Conservation (phyloP, 2,113 vertebrate species). For the Chitala chitala region DNA sequence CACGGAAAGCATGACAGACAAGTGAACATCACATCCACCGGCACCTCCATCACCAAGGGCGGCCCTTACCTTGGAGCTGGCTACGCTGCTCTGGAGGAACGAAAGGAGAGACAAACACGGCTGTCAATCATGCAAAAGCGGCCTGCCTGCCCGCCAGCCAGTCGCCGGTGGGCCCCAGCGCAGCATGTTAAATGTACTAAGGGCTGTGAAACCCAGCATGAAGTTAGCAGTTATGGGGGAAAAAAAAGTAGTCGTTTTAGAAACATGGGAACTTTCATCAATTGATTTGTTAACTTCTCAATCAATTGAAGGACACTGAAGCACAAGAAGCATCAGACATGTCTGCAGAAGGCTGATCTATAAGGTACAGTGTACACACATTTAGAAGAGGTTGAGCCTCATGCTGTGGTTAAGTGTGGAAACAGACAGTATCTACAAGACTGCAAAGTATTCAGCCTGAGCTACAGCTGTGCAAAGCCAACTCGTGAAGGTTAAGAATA, state of each 20-base stretch:
- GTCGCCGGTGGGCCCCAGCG: too few relatives aligned
- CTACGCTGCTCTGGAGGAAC: conserved; percentile 61
- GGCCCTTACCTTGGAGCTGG: conserved; percentile 65
- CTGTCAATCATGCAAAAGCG: conserved; percentile 70
- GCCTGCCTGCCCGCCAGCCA: conserved; percentile 25
- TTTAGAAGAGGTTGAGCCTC: not conserved
- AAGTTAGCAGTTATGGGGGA: not conserved
- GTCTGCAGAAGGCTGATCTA: not conserved
- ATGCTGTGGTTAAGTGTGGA: not conserved
- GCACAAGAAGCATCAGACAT: not conserved
- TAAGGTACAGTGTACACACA: not conserved
- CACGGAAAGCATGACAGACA: not conserved
- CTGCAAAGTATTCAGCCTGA: not conserved
- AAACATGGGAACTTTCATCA: not conserved
- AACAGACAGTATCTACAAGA: not conserved
- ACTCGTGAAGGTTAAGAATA: too few relatives aligned
- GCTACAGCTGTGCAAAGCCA: not conserved
- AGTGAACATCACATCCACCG: conserved; percentile 24
- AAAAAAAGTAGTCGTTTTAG: not conserved
- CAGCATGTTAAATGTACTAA: not conserved
- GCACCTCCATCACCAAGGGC: conserved; percentile 41
- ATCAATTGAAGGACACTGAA: not conserved
- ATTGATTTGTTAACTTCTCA: not conserved
- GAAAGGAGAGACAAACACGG: conserved; percentile 59
- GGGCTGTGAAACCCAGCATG: not conserved